Base-by-base conservation (phyloP, 2,888 invertebrate species). In the Lypha dubia region DNA sequence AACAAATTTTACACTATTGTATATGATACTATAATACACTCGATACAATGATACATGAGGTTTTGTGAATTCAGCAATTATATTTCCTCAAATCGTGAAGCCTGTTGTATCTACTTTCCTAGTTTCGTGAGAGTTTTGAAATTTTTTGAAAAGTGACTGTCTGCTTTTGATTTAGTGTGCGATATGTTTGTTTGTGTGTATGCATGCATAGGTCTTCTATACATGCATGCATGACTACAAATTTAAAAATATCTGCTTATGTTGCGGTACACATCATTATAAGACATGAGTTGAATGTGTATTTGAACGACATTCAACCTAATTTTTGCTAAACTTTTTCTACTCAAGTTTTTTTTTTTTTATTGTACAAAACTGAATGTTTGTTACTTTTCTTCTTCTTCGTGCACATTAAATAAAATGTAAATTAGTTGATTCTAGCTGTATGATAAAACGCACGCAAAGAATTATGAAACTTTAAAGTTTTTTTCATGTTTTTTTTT, bases 351-450 rank as follows among this genome's bases (percentile, higher is more conserved):
- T 41, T 53, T 17, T 15, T 62, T 41, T 65, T 28, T 1, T 67
- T 6, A 17, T 7, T 41, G 58, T 58, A 49, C 41, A 49, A 1
- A 28, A 60, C 46, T 28, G 46, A 56, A 22, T 56, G 13, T 71
- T 28, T 58, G n/a, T 46, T 24, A 8, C 35, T 13, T 20, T 22
- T 65, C 5, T 79, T 49, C 7, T 32, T 13, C 17, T 20, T 15
- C 22, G 9, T 46, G 38, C 9, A 56, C 63, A 71, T 77, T 56
- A 76, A 80, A 74, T 17, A 73, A 77, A 73, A 81, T 81, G 73
- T 74, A 81, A 80, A 84, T 84, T 77, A 77, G 80, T 73, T 84
- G 73, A 74, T 77, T 84, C 11, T 44, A 63, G 32, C 46, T 73
- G 51, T 60, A 71, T 38, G 77, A 84, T 84, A 58, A 68, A 49